A percentile compares a stretch with the other conserved stretches of the same genome.
Evolutionary conservation across 2,113 vertebrate species (phyloP).

Genomic region (Cyprinodon tularosa): DNA sequence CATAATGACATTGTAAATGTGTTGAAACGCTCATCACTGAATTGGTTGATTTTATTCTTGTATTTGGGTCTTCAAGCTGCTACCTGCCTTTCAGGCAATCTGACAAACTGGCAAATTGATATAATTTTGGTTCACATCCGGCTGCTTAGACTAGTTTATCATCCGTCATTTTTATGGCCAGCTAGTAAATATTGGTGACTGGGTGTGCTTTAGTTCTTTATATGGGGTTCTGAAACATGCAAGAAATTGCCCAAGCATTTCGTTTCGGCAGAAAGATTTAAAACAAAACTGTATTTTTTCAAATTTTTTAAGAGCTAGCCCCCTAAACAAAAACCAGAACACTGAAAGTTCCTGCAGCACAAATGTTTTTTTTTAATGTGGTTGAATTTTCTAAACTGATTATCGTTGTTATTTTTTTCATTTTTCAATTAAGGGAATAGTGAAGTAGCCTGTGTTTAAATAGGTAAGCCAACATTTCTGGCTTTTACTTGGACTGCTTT

Average conservation of each 20-base stretch:
- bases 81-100: conserved; percentile 1
- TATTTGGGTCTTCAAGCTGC: background rate
- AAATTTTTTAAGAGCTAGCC: too few relatives aligned
- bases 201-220: background rate
- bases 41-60: conserved; percentile 2
- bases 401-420: background rate
- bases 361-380: background rate
- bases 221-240: background rate
- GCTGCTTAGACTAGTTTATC: background rate
- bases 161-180: background rate
- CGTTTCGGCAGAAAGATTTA: too few relatives aligned
- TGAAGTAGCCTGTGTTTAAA: background rate
- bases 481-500: too few relatives aligned
- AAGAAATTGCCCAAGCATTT: too few relatives aligned
- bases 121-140: background rate
- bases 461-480: too few relatives aligned
- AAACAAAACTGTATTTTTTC: too few relatives aligned
- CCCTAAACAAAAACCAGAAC: too few relatives aligned
- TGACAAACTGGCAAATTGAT: background rate
- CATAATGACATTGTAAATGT: conserved; percentile 9
- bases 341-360: background rate
- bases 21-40: background rate
- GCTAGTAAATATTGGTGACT: background rate
- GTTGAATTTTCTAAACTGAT: background rate
- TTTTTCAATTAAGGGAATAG: background rate